Evolutionary conservation across 1,140 invertebrate species (phyloP).

Genomic region (Neoseiulus cucumeris): DNA sequence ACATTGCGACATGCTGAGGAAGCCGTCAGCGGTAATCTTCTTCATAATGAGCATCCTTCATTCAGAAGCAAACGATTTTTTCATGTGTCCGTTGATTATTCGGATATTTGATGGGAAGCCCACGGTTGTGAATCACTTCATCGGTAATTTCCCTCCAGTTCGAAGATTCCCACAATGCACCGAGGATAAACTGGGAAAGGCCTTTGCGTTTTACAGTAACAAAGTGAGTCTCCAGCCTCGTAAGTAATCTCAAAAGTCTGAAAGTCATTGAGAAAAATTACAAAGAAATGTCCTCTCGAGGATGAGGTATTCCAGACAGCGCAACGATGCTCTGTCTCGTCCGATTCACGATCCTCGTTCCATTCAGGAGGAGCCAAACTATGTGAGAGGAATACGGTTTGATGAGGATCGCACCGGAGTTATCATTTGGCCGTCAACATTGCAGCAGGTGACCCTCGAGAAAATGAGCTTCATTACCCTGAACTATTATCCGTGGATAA

Average conservation of each 20-base stretch:
- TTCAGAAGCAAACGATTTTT: no score
- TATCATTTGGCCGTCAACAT: neutral
- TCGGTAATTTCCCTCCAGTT: neutral
- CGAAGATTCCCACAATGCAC: neutral
- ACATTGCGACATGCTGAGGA: no score
- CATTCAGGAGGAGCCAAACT: neutral
- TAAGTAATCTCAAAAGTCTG: no score
- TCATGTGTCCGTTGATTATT: neutral
- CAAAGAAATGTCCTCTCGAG: no score
- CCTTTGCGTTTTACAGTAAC: neutral
- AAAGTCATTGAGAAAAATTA: no score
- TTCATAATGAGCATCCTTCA: no score
- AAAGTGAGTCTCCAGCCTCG: no score
- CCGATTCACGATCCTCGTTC: neutral
- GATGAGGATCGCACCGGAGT: neutral
- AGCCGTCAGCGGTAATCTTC: no score
- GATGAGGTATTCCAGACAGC: no score
- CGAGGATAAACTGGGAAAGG: neutral
- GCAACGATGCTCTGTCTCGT: no score
- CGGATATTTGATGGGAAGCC: neutral
- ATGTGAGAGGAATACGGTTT: neutral
- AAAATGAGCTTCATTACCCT: neutral
- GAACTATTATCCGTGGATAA: neutral
- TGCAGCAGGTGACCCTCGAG: neutral
- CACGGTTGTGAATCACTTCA: neutral